Evolutionary conservation across 2,797 vertebrate species (phyloP), one percentile per base, ranked within the genome.

Genomic region (Tenualosa thibaudeaui): DNA sequence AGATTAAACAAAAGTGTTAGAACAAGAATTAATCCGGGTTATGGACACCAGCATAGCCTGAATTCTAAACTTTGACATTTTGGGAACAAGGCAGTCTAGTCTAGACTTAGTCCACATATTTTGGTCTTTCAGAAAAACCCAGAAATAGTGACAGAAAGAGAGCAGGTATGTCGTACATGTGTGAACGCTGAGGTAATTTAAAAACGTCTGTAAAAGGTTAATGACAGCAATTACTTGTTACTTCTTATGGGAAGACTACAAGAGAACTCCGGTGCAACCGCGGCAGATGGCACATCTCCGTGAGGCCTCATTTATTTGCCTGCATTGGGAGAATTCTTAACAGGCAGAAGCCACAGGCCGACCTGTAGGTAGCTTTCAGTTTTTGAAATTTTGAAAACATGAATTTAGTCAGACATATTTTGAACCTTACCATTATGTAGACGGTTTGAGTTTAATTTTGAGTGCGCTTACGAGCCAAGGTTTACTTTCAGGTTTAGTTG

Each of bases 161-260:
- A 40, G 65, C 65, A 15, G 65, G 26, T 2, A 71, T 4, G 12
- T 68, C 13, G 9, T n/a, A 65, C 65, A 68, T 13, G 81, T 86
- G 82, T 40, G 83, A 85, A 85, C 85, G 53, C 86, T 58, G 71
- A 83, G 75, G 82, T 84, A 81, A 87, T 88, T 88, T 88, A 54
- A 58, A 87, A 65, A 54, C 84, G 85, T 86, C 86, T 75, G 24
- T 1, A 62, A 84, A 81, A 89, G 86, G 86, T 89, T 88, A 86
- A 87, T 85, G 87, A 84, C 71, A 10, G 81, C 87, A 86, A 89
- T 85, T 86, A 87, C 85, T 85, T 71, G 50, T 81, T 58, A 19
- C 83, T 31, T 53, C 88, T 83, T 84, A 17, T 78, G 81, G 31
- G 49, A 50, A 43, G 53, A 68, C 53, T 43, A 78, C 81, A 22